Evolutionary conservation across 1,140 invertebrate genomes (phyloP).

Genomic region (Bilobella aurantiaca): DNA sequence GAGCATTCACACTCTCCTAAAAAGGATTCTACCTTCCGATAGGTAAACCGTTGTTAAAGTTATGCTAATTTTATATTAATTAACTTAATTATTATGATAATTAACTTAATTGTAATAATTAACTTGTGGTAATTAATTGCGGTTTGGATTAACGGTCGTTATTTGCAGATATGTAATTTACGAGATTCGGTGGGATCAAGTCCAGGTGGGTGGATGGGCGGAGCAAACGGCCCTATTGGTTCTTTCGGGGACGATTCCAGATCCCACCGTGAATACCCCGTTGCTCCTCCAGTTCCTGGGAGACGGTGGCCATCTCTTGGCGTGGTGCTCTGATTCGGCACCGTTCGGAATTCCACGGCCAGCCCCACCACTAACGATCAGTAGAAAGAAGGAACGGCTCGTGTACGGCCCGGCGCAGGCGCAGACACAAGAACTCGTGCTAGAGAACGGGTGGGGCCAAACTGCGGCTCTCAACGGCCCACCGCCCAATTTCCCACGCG

Average conservation of each 20-base stretch:
- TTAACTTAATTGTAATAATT: too few relatives aligned
- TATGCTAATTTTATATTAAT: too few relatives aligned
- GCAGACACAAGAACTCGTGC: background rate
- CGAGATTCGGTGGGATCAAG: constrained; percentile 34
- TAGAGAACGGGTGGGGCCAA: constrained; percentile 11
- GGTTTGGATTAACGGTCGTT: too few relatives aligned
- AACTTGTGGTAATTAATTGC: too few relatives aligned
- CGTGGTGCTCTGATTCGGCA: constrained; percentile 28
- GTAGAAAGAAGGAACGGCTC: background rate
- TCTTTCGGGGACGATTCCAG: constrained; percentile 24
- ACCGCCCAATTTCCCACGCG: constrained; percentile 16
- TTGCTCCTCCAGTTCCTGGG: constrained; percentile 30
- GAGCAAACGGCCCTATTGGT: constrained; percentile 33
- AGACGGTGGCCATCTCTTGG: constrained; percentile 28
- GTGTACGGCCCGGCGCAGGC: background rate
- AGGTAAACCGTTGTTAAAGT: too few relatives aligned
- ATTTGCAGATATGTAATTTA: constrained; percentile 30
- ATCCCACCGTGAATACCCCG: constrained; percentile 9
- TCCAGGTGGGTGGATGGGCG: constrained; percentile 30
- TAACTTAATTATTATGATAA: too few relatives aligned
- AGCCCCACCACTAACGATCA: too few relatives aligned
- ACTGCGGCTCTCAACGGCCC: constrained; percentile 14
- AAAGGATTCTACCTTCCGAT: constrained; percentile 25
- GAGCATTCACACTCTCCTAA: constrained; percentile 21
- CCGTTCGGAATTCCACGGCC: constrained; percentile 24